Base-by-base conservation (phyloP, 2,888 invertebrate genomes). In the Napeogenes sylphis region DNA sequence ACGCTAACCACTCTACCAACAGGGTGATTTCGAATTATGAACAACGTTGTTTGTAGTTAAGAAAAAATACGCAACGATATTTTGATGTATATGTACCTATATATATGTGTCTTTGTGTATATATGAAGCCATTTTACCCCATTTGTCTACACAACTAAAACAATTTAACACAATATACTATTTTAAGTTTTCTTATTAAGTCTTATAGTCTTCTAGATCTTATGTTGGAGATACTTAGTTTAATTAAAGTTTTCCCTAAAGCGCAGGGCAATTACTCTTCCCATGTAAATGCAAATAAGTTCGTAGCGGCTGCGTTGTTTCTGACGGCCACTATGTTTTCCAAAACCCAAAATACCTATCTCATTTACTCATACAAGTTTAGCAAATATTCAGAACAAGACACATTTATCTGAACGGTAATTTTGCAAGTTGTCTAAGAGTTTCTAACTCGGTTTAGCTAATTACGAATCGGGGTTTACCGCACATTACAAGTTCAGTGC, bases 261-360 rank as follows among this genome's bases (percentile, higher is more conserved):
- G 87, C 85, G 81, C 86, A 83, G 77, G 83, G 87, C 87, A 89
- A 87, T 89, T 89, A 89, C 87, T 85, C 80, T 86, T 85, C 80
- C 84, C 87, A 84, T 87, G 89, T 88, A 87, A 87, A 88, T 90
- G 90, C 87, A 89, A 89, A 88, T 88, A 87, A 85, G 87, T 88
- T 87, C 79, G 78, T 21, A 81, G 83, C 80, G 83, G 81, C 78
- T 21, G 78, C 80, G 69, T 83, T 85, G 84, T 87, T 88, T 86
- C 84, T 84, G 77, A 78, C 74, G 80, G 78, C 79, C 80, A 73
- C 76, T 78, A 57, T 66, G 74, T 77, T 75, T 83, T 75, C 75
- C 73, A 70, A 72, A 75, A 66, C 53, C 62, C 57, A 45, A 65
- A 67, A 62, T 65, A 46, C 53, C 42, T 51, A 55, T n/a, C 46